Evolutionary conservation across 2,888 invertebrate species (phyloP).

Genomic region (Escarpia spicata): DNA sequence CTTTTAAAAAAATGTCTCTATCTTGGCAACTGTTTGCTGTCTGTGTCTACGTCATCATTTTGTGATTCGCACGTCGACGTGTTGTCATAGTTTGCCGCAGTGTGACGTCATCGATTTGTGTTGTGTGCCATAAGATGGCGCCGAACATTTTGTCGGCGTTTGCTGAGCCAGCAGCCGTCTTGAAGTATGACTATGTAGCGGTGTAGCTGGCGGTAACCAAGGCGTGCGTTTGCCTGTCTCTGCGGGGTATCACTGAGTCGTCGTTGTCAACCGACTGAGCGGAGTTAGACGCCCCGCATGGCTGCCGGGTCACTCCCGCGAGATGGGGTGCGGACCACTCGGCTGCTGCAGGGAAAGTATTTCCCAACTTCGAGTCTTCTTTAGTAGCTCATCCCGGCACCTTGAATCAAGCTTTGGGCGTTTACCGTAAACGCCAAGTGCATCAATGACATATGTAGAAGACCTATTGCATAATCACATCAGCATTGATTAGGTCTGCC

Average conservation of each 20-base stretch:
- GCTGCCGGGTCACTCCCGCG: not conserved
- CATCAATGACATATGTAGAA: no score
- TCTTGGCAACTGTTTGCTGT: not conserved
- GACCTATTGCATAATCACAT: no score
- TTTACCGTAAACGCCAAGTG: no score
- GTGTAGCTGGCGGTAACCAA: not conserved
- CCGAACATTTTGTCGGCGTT: not conserved
- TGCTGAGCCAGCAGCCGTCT: not conserved
- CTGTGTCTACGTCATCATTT: not conserved
- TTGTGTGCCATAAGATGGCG: not conserved
- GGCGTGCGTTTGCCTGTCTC: not conserved
- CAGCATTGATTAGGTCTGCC: no score
- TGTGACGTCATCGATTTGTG: no score
- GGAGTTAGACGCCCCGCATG: not conserved
- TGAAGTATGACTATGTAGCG: not conserved
- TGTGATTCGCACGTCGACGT: not conserved
- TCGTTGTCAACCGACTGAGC: not conserved
- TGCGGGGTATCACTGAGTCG: not conserved
- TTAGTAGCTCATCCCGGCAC: not conserved
- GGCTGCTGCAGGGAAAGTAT: not conserved
- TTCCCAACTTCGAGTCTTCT: not conserved
- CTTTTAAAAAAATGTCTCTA: not conserved
- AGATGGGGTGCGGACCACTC: not conserved
- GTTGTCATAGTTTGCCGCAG: not conserved
- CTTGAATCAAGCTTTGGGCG: no score